Conservation (phyloP, 2,797 vertebrate species). For the Tragopan temminckii region DNA sequence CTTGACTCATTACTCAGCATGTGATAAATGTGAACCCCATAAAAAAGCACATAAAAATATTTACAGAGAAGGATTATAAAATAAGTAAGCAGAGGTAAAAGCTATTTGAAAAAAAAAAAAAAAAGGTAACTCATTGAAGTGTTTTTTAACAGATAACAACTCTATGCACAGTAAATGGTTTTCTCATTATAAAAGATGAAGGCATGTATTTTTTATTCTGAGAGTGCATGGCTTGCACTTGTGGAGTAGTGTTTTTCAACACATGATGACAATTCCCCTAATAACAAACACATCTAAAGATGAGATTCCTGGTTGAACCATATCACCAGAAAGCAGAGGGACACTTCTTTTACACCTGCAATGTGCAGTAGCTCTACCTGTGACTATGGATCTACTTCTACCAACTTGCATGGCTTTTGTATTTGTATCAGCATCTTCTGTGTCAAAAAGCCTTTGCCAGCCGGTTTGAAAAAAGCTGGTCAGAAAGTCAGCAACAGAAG, state of each 20-base stretch:
- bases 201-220: not conserved
- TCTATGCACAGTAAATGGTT: not conserved
- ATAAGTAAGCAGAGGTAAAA: not conserved
- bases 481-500: not conserved
- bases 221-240: not conserved
- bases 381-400: not conserved
- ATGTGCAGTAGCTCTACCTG: not conserved
- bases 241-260: not conserved
- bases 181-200: not conserved
- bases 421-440: not conserved
- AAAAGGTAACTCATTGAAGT: not conserved
- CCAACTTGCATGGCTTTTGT: not conserved
- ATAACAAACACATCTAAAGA: not conserved
- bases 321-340: not conserved
- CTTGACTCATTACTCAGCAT: not conserved
- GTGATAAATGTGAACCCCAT: not conserved
- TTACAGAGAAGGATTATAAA: not conserved
- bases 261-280: not conserved
- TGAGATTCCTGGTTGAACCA: not conserved
- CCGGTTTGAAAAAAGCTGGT: not conserved
- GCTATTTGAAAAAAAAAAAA: not conserved
- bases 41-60: not conserved
- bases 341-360: not conserved
- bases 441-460: not conserved
- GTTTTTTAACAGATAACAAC: conserved; percentile 19